phyloP scores from a whole-genome alignment of 30 jellyfish, hydroid and myxozoan genomes.

The Morbakka virulenta region DNA sequence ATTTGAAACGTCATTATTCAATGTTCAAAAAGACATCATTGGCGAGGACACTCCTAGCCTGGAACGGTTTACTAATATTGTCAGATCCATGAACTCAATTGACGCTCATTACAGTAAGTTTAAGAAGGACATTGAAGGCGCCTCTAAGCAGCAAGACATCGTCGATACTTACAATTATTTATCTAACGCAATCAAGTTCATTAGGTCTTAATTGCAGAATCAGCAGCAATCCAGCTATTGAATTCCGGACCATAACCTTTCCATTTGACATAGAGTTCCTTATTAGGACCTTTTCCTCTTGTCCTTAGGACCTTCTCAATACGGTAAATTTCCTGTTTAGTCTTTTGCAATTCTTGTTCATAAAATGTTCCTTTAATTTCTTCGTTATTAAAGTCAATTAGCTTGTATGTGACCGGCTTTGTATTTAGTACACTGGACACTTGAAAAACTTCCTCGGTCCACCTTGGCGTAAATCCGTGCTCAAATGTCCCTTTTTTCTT shows the following conservation, averaged over 20 bases:
- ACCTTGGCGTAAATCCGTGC: slow-evolving; percentile 24
- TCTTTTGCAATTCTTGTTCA: slow-evolving; percentile 29
- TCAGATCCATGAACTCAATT: too few species aligned
- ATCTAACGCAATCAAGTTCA: too few species aligned
- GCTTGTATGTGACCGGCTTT: not conserved
- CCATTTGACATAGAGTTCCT: not conserved
- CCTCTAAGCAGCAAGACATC: too few species aligned
- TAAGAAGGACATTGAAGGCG: too few species aligned
- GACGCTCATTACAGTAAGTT: too few species aligned
- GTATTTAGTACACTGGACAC: not conserved
- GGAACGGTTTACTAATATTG: too few species aligned
- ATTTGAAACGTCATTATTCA: too few species aligned
- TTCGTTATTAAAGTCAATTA: slow-evolving; percentile 22
- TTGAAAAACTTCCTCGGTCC: slow-evolving; percentile 46
- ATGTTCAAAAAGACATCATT: too few species aligned
- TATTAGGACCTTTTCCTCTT: too few species aligned
- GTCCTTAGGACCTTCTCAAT: not conserved
- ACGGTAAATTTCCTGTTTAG: not conserved
- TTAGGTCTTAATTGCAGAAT: too few species aligned
- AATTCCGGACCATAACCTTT: not conserved
- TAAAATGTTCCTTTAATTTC: slow-evolving; percentile 30
- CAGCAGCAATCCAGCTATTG: not conserved
- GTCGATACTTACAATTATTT: too few species aligned
- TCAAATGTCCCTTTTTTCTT: slow-evolving; percentile 8
- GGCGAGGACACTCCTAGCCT: too few species aligned